Conservation (phyloP, 2,113 vertebrate genomes). For the Antechinus stuartii region DNA sequence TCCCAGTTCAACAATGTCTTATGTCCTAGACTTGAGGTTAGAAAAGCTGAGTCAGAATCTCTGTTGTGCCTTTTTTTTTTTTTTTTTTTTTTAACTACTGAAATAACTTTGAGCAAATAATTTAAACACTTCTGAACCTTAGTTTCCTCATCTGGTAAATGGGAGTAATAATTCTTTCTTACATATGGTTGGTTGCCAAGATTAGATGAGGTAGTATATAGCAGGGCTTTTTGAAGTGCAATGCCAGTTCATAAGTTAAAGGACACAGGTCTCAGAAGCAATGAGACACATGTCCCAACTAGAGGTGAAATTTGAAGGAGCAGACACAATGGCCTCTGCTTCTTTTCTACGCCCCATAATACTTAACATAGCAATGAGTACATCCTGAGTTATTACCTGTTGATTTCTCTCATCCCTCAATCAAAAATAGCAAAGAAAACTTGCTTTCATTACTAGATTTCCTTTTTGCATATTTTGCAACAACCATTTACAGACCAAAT, state of each 20-base stretch:
- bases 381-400: not conserved
- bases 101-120: not conserved
- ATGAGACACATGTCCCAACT: not conserved
- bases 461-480: conserved; percentile 32
- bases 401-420: not conserved
- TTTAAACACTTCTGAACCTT: not conserved
- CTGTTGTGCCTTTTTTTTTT: not conserved
- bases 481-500: conserved; percentile 43
- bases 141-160: not conserved
- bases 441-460: not conserved
- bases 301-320: not conserved
- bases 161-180: not conserved
- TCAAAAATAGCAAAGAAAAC: not conserved
- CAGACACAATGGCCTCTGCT: not conserved
- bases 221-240: not conserved
- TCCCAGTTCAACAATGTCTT: not conserved
- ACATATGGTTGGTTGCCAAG: not conserved
- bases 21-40: not conserved
- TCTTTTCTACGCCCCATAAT: not conserved
- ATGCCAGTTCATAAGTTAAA: not conserved
- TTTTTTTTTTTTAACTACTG: not conserved
- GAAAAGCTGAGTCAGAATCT: not conserved
- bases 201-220: not conserved
- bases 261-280: not conserved
- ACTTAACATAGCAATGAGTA: not conserved